Base-by-base conservation (phyloP, 2,888 invertebrate species). In the Frankliniella intonsa region DNA sequence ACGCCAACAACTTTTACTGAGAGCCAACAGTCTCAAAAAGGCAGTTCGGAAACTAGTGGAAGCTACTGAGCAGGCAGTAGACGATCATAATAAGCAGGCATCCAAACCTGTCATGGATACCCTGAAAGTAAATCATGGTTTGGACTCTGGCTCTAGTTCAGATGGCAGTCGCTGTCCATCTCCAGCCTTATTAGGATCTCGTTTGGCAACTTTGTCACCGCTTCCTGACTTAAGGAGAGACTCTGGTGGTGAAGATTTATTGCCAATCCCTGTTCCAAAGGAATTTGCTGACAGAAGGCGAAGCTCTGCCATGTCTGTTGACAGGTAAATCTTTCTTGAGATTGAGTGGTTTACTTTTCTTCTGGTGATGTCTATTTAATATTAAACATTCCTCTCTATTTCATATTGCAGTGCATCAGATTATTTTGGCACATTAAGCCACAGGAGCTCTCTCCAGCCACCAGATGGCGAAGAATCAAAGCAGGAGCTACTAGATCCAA, bases 241-340 rank as follows among this genome's bases (percentile, higher is more conserved):
- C 85, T 92, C 92, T 8, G 89, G 90, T 83, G 89, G 90, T 81
- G 92, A 92, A 80, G 91, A 90, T 82, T 88, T 81, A 86, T 87
- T 84, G 85, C 86, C 69, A 12, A 76, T 95, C 84, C 95, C 95
- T 0, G 94, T 92, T 80, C 96, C 96, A 11, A 91, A 92, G 51
- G 94, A 94, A 85, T 96, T 96, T 87, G 95, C 95, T 3, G 95
- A 95, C 86, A 93, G 94, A 84, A 90, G 94, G 76, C 91, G 94
- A 19, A 87, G 87, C 82, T 88, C 88, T 83, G 87, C 87, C 25
- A 19, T 81, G 51, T 55, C 51, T n/a, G 49, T 55, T n/a, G 81
- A 81, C 22, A 76, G 69, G 69, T 76, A 22, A 9, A 22, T 25
- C 9, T 10, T 55, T 19, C 55, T 55, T 55, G 14, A 55, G 55